Conservation (phyloP, 2,797 vertebrate species). For the Pampus argenteus region DNA sequence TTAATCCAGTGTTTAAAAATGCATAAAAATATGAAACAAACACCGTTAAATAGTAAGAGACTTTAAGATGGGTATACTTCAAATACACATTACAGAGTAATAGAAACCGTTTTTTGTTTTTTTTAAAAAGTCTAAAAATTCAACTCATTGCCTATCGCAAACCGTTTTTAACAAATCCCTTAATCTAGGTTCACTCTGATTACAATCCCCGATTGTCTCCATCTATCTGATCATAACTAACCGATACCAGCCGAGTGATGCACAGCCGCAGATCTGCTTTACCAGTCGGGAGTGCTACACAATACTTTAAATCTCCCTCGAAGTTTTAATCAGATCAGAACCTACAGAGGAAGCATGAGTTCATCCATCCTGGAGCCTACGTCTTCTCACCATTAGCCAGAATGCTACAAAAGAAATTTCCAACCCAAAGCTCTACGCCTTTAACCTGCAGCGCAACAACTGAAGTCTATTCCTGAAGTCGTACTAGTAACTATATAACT, state of each 20-base stretch:
- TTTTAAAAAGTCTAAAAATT: conserved; percentile 76
- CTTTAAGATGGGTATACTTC: conserved; percentile 75
- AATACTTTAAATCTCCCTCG: conserved; percentile 29
- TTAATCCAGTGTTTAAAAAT: conserved; percentile 80
- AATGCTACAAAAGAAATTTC: conserved; percentile 74
- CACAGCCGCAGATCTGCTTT: conserved; percentile 16
- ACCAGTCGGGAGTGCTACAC: conserved; percentile 60
- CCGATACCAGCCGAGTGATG: background rate
- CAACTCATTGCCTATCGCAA: conserved; percentile 71
- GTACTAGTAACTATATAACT: conserved; percentile 68
- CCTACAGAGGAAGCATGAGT: conserved; percentile 61
- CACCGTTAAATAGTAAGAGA: conserved; percentile 70
- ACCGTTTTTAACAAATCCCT: conserved; percentile 52
- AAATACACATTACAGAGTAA: conserved; percentile 77
- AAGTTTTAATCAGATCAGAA: conserved; percentile 11
- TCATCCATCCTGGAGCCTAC: conserved; percentile 60
- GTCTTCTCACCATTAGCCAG: conserved; percentile 60
- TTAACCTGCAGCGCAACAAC: conserved; percentile 66
- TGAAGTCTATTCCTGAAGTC: conserved; percentile 74
- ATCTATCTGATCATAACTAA: conserved; percentile 39
- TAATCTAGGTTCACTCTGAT: conserved; percentile 48
- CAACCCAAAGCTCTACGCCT: conserved; percentile 55
- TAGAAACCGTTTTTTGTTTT: conserved; percentile 74
- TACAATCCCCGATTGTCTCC: conserved; percentile 73
- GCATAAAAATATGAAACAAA: conserved; percentile 66